phyloP scores from a whole-genome alignment of 2,797 vertebrate species.

The Sciurus vulgaris region DNA sequence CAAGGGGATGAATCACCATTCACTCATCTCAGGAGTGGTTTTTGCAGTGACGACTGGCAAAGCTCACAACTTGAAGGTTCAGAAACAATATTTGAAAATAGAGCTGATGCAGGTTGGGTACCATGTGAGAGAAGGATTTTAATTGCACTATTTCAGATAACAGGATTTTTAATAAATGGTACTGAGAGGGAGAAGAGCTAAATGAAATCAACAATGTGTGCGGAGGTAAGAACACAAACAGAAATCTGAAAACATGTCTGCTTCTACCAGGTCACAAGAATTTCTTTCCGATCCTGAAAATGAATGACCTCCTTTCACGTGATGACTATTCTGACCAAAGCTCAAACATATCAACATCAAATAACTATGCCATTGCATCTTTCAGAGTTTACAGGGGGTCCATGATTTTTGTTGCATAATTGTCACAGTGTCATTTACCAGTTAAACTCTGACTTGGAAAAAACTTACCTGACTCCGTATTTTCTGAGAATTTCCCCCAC shows the following conservation, averaged over 20 bases:
- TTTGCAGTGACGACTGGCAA: neutral
- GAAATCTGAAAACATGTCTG: neutral
- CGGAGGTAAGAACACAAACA: neutral
- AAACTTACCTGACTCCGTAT: neutral
- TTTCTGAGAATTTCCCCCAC: neutral
- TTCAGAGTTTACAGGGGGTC: neutral
- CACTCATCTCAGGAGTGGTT: neutral
- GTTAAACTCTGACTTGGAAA: neutral
- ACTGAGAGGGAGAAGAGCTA: neutral
- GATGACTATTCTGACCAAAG: neutral
- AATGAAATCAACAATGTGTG: neutral
- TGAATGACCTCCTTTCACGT: neutral
- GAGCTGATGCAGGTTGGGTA: neutral
- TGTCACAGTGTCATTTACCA: neutral
- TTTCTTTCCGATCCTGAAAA: slow-evolving; percentile 13
- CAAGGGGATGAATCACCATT: neutral
- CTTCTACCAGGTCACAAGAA: neutral
- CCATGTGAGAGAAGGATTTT: neutral
- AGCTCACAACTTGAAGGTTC: neutral
- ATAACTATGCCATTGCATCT: neutral
- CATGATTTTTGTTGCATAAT: neutral
- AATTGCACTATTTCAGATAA: neutral
- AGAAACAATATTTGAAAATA: neutral
- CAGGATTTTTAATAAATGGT: neutral
- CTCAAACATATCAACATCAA: neutral